Conservation (phyloP, 2,888 invertebrate genomes). For the Pasiphila rectangulata region DNA sequence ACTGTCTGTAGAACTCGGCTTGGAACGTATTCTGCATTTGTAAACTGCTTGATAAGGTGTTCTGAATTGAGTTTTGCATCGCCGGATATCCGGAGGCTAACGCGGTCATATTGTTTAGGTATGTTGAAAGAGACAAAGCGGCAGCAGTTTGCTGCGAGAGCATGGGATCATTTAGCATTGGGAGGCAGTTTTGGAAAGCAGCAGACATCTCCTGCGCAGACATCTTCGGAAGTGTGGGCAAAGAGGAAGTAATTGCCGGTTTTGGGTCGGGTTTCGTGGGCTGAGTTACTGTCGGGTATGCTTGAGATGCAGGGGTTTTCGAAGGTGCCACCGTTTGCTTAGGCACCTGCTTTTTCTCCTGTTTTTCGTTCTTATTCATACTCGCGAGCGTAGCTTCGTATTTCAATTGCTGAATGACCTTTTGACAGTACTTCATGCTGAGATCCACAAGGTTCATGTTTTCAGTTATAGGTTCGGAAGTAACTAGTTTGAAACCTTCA, state of each 20-base stretch:
- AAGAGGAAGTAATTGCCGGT: conserved; percentile 30
- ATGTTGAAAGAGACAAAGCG: conserved; percentile 56
- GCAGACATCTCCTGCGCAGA: conserved; percentile 62
- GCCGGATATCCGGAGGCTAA: conserved; percentile 58
- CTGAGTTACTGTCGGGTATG: conserved; percentile 29
- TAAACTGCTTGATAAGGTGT: conserved; percentile 54
- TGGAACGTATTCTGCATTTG: conserved; percentile 64
- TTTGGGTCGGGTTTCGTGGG: conserved; percentile 51
- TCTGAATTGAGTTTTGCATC: conserved; percentile 56
- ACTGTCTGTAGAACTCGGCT: conserved; percentile 70
- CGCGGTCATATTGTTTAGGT: conserved; percentile 62
- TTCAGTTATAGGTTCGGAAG: conserved; percentile 82
- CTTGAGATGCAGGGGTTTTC: conserved; percentile 34
- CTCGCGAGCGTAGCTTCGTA: conserved; percentile 70
- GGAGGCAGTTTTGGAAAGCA: conserved; percentile 65
- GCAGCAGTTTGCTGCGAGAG: conserved; percentile 65
- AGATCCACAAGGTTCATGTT: conserved; percentile 83
- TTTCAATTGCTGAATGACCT: conserved; percentile 81
- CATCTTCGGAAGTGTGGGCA: conserved; percentile 54
- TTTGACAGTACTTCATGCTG: conserved; percentile 86
- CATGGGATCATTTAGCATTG: conserved; percentile 62
- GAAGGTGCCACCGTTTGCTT: conserved; percentile 46
- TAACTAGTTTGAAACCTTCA: conserved; percentile 86
- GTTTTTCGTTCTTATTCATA: conserved; percentile 59
- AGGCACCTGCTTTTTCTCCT: conserved; percentile 60